A percentile compares a stretch with the other conserved stretches of the same genome.
phyloP scores from a whole-genome alignment of 2,113 vertebrate species.

The Campylorhamphus procurvoides region DNA sequence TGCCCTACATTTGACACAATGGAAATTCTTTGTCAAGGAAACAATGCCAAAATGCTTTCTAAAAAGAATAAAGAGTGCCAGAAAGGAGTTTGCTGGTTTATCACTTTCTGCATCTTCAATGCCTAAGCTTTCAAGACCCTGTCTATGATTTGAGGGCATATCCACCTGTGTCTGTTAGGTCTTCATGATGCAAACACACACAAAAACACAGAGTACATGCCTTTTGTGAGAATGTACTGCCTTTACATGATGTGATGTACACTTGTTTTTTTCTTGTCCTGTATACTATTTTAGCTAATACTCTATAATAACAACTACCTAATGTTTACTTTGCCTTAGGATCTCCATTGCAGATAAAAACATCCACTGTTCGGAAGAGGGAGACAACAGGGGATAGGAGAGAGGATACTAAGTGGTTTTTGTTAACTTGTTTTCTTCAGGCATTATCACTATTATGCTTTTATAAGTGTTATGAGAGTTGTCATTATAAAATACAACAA shows the following conservation, averaged over 20 bases:
- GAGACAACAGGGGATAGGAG: not conserved
- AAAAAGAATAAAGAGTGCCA: not conserved
- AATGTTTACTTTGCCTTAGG: not conserved
- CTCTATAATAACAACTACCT: not conserved
- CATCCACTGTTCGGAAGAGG: not conserved
- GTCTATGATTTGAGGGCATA: not conserved
- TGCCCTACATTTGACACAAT: not conserved
- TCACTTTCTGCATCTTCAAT: not conserved
- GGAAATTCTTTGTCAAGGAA: not conserved
- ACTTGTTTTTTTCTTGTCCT: not conserved
- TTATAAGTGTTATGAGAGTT: slow-evolving; percentile 36
- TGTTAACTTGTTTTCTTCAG: not conserved
- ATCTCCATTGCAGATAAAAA: not conserved
- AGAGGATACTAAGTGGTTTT: not conserved
- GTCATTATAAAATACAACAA: slow-evolving; percentile 27
- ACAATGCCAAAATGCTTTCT: not conserved
- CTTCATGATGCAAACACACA: not conserved
- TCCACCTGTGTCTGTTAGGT: not conserved
- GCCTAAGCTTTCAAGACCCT: not conserved
- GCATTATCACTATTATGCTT: slow-evolving; percentile 25
- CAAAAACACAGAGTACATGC: not conserved
- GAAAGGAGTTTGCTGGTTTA: not conserved
- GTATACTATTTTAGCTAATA: not conserved
- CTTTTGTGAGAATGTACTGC: not conserved
- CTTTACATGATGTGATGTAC: not conserved